A percentile compares a stretch with the other conserved stretches of the same genome.
These are phyloP conservation scores for Lepidothrix coronata DNA, from an alignment of 2,113 vertebrate genomes.

Conservation along the genomic window DNA sequence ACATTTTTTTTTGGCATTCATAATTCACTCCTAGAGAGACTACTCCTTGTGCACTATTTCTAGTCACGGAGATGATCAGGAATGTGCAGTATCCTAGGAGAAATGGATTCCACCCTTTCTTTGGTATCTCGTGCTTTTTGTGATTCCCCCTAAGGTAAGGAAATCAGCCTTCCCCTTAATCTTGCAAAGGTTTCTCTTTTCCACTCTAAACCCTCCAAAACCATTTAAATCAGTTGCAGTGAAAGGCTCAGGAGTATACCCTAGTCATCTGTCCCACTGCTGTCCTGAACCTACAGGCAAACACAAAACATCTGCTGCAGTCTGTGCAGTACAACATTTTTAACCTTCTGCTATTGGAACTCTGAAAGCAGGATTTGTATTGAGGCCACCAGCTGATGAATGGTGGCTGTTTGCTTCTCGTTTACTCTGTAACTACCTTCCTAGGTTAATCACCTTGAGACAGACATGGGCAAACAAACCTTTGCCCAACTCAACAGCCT, in stretches of 20 bases:
- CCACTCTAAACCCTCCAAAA: neutral
- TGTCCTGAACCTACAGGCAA: neutral
- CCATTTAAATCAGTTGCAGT: neutral
- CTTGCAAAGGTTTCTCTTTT: neutral
- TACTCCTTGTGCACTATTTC: neutral
- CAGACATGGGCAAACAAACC: slow-evolving; percentile 42
- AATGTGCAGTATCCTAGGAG: neutral
- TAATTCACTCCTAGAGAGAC: neutral
- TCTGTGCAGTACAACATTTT: neutral
- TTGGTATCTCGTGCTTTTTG: accelerated
- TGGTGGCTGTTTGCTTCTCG: neutral
- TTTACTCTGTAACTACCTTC: slow-evolving; percentile 39
- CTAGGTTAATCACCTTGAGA: slow-evolving; percentile 17
- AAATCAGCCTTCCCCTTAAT: neutral
- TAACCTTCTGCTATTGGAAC: slow-evolving; percentile 5
- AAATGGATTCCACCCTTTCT: neutral
- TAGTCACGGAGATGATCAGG: neutral
- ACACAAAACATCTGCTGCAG: neutral
- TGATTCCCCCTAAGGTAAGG: neutral
- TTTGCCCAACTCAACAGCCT: neutral
- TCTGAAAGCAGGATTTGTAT: slow-evolving; percentile 49
- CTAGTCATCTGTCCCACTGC: neutral
- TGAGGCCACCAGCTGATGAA: slow-evolving; percentile 35
- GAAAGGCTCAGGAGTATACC: neutral
- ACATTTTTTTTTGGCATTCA: neutral